Evolutionary conservation across 2,113 vertebrate species (phyloP), one percentile per base, ranked within the genome.

Genomic region (Oriolus oriolus): DNA sequence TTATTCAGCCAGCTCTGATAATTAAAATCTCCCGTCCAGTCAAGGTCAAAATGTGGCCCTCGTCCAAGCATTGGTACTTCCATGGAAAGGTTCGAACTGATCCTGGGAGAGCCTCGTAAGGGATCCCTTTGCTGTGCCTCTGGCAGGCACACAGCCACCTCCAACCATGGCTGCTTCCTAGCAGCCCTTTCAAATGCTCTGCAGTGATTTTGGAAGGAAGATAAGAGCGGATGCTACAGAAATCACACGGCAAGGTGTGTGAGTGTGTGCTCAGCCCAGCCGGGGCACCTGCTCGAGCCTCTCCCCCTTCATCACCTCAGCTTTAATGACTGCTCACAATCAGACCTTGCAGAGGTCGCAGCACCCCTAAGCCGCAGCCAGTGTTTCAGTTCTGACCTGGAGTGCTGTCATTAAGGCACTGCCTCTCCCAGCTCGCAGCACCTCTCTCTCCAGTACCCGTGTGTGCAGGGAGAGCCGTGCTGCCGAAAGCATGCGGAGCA

Each of bases 11-110:
- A 92, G 69, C 83, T 68, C 76, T 75, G 83, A 60, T 90, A 93
- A 96, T 84, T 92, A 92, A 90, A 96, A 60, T 64, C 66, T 83
- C 69, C 45, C 70, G 94, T 63, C 31, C 68, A 75, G 68, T 71
- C 88, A 88, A 94, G 85, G 88, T 95, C 87, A 93, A 68, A 93
- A 53, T 14, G 45, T 30, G 68, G 88, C 68, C 56, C 35, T 74
- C 4, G 1, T 85, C 89, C 96, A 93, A 70, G 33, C 13, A 13
- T 30, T 23, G 80, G 93, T 80, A 23, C 70, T 77, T 83, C 87
- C 66, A 88, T 49, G 70, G 82, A 52, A 94, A 85, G 87, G 69
- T 59, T 74, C 94, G 64, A 37, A 26, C 53, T 6, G 78, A 60
- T 83, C 82, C 87, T 73, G 13, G 45, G 84, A 85, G 84, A 35